These are phyloP conservation scores for Ameiurus melas DNA, from an alignment of 2,113 vertebrate species.

Conservation along the genomic window DNA sequence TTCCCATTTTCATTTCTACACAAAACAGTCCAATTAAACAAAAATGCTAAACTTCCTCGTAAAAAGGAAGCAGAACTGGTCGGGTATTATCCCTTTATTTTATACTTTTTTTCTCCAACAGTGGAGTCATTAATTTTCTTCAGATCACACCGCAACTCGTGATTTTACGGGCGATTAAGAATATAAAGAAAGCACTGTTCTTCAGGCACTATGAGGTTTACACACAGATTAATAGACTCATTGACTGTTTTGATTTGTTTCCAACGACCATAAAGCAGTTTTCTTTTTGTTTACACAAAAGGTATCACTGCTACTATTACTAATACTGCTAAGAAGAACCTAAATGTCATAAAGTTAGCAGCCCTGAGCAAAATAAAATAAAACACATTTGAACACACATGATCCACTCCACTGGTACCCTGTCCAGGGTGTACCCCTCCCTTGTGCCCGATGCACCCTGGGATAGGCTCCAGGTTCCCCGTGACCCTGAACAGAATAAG, in stretches of 20 bases:
- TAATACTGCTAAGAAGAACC: neutral
- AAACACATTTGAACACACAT: neutral
- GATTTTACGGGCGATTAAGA: constrained; percentile 5
- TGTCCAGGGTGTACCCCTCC: no score
- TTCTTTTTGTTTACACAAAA: neutral
- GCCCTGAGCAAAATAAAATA: neutral
- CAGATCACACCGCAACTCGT: constrained; percentile 31
- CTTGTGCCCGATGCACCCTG: no score
- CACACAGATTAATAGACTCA: neutral
- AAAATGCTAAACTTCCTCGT: neutral
- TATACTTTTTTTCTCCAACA: neutral
- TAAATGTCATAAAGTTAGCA: neutral
- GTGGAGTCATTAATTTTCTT: neutral
- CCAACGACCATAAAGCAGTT: neutral
- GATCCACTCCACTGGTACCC: neutral
- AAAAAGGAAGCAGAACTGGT: neutral
- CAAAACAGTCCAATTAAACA: neutral
- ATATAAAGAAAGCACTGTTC: constrained; percentile 32
- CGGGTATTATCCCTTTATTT: neutral
- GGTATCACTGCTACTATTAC: neutral
- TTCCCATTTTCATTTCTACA: neutral
- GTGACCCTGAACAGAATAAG: no score
- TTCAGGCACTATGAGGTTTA: neutral
- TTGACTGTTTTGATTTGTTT: neutral
- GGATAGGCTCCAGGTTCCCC: no score